Base-by-base conservation (phyloP, 2,797 vertebrate genomes). In the Perdix hodgsoniae region DNA sequence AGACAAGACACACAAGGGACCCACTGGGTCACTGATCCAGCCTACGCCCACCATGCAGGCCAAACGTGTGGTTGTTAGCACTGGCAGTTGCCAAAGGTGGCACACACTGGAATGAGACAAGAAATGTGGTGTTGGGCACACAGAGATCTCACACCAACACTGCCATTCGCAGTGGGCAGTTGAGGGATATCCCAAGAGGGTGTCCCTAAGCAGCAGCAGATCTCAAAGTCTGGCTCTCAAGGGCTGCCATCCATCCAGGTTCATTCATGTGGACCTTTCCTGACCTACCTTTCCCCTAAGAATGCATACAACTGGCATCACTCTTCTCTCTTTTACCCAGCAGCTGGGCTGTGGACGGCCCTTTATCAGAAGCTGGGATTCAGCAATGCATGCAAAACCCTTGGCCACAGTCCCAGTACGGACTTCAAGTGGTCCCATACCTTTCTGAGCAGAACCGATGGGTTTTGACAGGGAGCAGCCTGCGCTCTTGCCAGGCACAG, bases 401-500 rank as follows among this genome's bases (percentile, higher is more conserved):
- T 37, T 10, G 6, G 56, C 37, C 40, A 14, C 76, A 86, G n/a
- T n/a, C n/a, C 42, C 35, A 37, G 11, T 13, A 74, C 47, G 22
- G 31, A 81, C 80, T 69, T 88, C 14, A 40, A 7, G 67, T 26
- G 22, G 13, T 71, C 56, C 47, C 27, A 10, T 37, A 56, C 33
- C 39, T 73, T 83, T 54, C 26, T 4, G 6, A 37, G 37, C 65
- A 45, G 71, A 27, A 23, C 67, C 14, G 27, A 39, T 49, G 35
- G 19, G 14, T 24, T 52, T 39, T 8, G 17, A 9, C 50, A 76
- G 64, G 44, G 50, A 71, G 44, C 17, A 75, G 44, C 33, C 27
- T 1, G 2, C 1, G 0, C 21, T 59, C 24, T 14, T 44, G 29
- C 10, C 0, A 2, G 10, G 47, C 0, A 14, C 10, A 21, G 59